Percentiles rank a stretch among this genome's conserved stretches.
phyloP scores from a whole-genome alignment of 2,797 vertebrate genomes.

The Sitta carolinensis region DNA sequence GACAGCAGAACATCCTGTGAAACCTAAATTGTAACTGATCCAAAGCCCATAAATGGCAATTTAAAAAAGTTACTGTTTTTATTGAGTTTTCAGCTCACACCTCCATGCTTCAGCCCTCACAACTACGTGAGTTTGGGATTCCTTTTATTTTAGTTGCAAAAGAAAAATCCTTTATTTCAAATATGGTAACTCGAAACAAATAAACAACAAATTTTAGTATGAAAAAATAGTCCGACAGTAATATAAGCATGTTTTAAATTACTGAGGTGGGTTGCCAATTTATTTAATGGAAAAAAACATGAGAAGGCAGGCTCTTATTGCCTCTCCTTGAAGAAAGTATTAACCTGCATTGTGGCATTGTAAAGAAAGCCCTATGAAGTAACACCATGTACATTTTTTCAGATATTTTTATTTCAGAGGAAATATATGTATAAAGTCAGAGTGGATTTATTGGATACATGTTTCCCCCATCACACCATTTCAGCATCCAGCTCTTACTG shows the following conservation, averaged over 20 bases:
- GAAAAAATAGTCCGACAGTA: not conserved
- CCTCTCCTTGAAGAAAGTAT: not conserved
- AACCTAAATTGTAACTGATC: not conserved
- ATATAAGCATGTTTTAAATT: not conserved
- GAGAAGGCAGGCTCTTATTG: not conserved
- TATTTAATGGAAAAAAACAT: not conserved
- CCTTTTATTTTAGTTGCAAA: not conserved
- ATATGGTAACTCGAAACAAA: not conserved
- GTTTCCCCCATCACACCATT: not conserved
- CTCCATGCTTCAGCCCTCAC: not conserved
- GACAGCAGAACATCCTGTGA: not conserved
- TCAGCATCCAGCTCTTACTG: not conserved
- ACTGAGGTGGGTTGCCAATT: not conserved
- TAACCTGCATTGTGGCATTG: not conserved
- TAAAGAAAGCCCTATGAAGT: not conserved
- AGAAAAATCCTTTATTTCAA: not conserved
- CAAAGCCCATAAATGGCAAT: not conserved
- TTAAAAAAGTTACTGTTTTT: not conserved
- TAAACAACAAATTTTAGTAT: not conserved
- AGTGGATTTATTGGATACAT: not conserved
- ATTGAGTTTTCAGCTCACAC: not conserved
- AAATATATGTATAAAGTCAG: not conserved
- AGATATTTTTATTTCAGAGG: not conserved
- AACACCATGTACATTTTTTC: not conserved
- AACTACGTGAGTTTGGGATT: not conserved